Percentiles rank a stretch among this genome's conserved stretches.
These are phyloP conservation scores for Trigoniulus corallinus DNA, from an alignment of 1,140 invertebrate genomes.

Conservation along the genomic window DNA sequence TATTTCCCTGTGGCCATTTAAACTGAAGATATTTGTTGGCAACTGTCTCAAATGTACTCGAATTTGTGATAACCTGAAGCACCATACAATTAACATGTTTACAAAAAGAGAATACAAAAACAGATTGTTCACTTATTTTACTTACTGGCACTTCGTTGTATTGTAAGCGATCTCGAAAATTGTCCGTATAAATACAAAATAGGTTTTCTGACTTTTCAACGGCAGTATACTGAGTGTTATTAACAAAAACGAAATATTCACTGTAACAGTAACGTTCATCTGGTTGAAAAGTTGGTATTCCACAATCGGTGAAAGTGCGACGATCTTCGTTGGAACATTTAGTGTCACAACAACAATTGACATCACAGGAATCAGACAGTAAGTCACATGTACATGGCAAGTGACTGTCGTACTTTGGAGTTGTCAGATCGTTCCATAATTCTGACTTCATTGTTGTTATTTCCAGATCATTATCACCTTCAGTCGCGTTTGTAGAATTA, in stretches of 20 bases:
- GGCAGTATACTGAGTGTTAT: not conserved
- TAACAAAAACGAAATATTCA: not conserved
- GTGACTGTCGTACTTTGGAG: not conserved
- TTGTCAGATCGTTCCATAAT: no score
- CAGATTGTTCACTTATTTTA: no score
- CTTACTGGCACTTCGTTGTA: not conserved
- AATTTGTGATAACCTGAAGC: not conserved
- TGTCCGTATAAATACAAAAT: not conserved
- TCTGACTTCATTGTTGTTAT: no score
- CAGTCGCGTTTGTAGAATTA: no score
- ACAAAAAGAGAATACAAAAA: no score
- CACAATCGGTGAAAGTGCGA: not conserved
- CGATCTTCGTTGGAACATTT: slow-evolving; percentile 40
- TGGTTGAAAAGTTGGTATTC: not conserved
- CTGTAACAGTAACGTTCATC: not conserved
- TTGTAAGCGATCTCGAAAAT: not conserved
- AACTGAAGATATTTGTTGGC: not conserved
- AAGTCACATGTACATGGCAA: slow-evolving; percentile 25
- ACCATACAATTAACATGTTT: no score
- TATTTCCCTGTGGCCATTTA: not conserved
- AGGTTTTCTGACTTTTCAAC: not conserved
- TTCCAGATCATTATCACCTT: no score
- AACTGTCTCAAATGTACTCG: not conserved
- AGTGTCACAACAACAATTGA: slow-evolving; percentile 56
- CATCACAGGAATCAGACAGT: slow-evolving; percentile 40